Evolutionary conservation across 1,140 invertebrate species (phyloP).

Genomic region (Lucilia sericata): DNA sequence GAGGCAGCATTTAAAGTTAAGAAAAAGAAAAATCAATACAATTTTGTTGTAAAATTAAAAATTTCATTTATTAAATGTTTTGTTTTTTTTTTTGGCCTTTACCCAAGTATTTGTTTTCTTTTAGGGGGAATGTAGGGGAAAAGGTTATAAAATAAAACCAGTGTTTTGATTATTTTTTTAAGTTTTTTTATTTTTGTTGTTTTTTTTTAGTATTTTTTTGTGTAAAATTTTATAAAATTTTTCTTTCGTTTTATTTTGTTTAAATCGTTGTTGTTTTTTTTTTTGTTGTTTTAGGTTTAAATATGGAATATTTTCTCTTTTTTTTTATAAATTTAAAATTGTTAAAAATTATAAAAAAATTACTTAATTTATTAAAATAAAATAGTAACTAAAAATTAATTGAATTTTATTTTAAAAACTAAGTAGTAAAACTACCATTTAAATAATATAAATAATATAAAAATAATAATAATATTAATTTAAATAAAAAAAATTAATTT

Average conservation of each 20-base stretch:
- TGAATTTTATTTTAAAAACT: background rate
- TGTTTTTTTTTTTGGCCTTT: slow-evolving; percentile 46
- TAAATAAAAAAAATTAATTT: background rate
- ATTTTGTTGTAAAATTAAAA: background rate
- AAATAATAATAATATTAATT: background rate
- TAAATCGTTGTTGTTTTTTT: background rate
- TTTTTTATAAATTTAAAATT: background rate
- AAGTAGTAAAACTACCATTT: background rate
- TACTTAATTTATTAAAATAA: background rate
- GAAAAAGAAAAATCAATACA: background rate
- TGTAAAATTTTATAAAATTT: slow-evolving; percentile 45
- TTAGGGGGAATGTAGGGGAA: no score
- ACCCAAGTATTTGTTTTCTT: slow-evolving; percentile 44
- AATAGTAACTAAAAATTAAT: background rate
- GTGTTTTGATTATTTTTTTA: slow-evolving; percentile 50
- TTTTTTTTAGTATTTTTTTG: slow-evolving; percentile 36
- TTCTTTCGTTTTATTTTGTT: slow-evolving; percentile 35
- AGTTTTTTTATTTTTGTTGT: slow-evolving; percentile 49
- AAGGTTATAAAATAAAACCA: slow-evolving; percentile 17
- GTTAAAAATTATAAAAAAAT: background rate
- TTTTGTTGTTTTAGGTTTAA: background rate
- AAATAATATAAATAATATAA: background rate
- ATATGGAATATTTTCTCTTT: background rate
- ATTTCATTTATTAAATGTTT: background rate
- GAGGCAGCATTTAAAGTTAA: slow-evolving; percentile 48